Evolutionary conservation across 1,140 invertebrate genomes (phyloP).

Genomic region (Meloidogyne chitwoodi): DNA sequence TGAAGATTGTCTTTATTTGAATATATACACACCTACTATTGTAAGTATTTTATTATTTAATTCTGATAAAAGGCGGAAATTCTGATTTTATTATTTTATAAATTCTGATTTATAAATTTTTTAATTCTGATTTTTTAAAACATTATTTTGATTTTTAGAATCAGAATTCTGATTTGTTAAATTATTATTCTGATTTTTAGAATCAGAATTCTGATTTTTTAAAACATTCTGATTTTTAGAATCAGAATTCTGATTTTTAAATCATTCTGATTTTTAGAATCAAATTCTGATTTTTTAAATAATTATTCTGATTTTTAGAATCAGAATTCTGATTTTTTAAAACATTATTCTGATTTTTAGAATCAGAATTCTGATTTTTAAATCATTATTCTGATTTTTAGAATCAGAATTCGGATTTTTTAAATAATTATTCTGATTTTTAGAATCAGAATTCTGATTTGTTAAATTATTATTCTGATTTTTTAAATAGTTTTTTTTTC

Average conservation of each 20-base stretch:
- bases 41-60: slow-evolving; percentile 30
- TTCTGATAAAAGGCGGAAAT: neutral
- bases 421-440: too few relatives aligned
- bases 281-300: too few relatives aligned
- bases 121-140: slow-evolving; percentile 24
- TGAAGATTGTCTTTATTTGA: slow-evolving; percentile 66
- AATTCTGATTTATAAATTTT: slow-evolving; percentile 18
- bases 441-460: neutral
- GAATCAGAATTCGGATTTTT: neutral
- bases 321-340: neutral
- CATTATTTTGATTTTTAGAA: neutral
- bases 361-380: neutral
- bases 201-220: neutral
- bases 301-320: neutral
- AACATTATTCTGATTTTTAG: too few relatives aligned
- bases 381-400: too few relatives aligned
- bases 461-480: neutral
- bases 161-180: neutral
- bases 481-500: neutral
- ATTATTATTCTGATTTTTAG: too few relatives aligned
- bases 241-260: neutral
- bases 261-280: neutral
- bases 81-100: neutral
- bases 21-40: slow-evolving; percentile 72
- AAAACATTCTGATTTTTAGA: too few relatives aligned